Base-by-base conservation (phyloP, 2,888 invertebrate species). In the Orthonevra nobilis region DNA sequence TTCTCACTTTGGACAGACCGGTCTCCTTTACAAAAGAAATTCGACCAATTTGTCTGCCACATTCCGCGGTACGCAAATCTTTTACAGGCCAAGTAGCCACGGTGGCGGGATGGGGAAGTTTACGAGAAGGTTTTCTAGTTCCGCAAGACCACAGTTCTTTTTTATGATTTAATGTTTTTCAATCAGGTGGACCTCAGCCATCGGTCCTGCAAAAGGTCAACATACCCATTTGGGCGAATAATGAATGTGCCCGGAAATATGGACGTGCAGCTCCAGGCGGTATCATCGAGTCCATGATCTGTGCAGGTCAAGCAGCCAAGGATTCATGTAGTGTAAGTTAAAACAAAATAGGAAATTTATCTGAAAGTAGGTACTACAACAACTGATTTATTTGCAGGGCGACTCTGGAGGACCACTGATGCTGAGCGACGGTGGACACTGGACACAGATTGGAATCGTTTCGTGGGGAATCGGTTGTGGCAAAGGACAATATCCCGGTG, bases 381-480 rank as follows among this genome's bases (percentile, higher is more conserved):
- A 4, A 3, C n/a, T 32, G 3, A 23, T 32, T 40, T 12, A 54
- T 20, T 52, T 12, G n/a, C 74, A 96, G 96, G 96, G 96, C 42
- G 96, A 96, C 87, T 96, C 96, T 83, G 96, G 96, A 42, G 96
- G 96, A 3, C 96, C 96, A 0, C 88, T 96, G 84, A 94, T 96
- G 93, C 92, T 96, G 7, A 93, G 92, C 84, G 92, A 93, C 63
- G 92, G 91, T 28, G 92, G 92, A 3, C 92, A 92, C 72, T 96
- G 95, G 94, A 93, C 92, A 0, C 96, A 96, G 89, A 94, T 95
- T 12, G 96, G 96, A 56, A 92, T 96, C 48, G 96, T 96, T 14
- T 96, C 96, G 9, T 96, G 96, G 96, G 96, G 96, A 79, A 96
- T 96, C 83, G 96, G 96, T 30, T 96, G 96, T 86, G 96, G 96